Base-by-base conservation (phyloP, 2,888 invertebrate genomes). In the Stenodema calcarata region DNA sequence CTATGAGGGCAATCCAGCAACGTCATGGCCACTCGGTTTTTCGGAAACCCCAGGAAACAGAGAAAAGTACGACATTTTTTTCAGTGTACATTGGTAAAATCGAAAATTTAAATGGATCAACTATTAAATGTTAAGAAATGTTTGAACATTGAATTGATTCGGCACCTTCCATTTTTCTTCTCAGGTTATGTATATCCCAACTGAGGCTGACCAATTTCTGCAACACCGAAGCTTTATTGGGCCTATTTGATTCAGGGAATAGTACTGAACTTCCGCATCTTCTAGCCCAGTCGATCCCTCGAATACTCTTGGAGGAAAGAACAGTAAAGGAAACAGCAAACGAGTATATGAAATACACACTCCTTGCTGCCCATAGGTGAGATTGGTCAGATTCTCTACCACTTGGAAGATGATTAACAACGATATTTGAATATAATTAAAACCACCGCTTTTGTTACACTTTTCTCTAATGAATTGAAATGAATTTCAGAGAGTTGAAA, bases 311-410 rank as follows among this genome's bases (percentile, higher is more conserved):
- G 23, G 96, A 96, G 91, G 96, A 97, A 91, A 93, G 95, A 89
- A 95, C 96, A 0, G 94, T 96, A 3, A 95, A 95, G 90, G 96
- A 96, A 91, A 96, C 95, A 0, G 94, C 95, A 0, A 93, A 93
- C 86, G 96, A 96, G 90, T 97, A 96, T 89, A 94, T 97, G 93
- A 96, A 96, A 90, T 96, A 96, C 90, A 96, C 96, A 0, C 93
- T 97, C 88, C 91, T 97, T 11, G 94, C 96, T 23, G 95, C 96
- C 0, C 96, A 96, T 90, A 93, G 95, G 91, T 90, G 89, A n/a
- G 35, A 50, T 0, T 7, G 4, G 35, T 35, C n/a, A n/a, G n/a
- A n/a, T n/a, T n/a, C n/a, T n/a, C n/a, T n/a, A n/a, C n/a, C n/a
- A n/a, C n/a, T n/a, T n/a, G n/a, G n/a, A n/a, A n/a, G n/a, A n/a